Evolutionary conservation across 1,140 invertebrate genomes (phyloP).

Genomic region (Drosophila sp.): DNA sequence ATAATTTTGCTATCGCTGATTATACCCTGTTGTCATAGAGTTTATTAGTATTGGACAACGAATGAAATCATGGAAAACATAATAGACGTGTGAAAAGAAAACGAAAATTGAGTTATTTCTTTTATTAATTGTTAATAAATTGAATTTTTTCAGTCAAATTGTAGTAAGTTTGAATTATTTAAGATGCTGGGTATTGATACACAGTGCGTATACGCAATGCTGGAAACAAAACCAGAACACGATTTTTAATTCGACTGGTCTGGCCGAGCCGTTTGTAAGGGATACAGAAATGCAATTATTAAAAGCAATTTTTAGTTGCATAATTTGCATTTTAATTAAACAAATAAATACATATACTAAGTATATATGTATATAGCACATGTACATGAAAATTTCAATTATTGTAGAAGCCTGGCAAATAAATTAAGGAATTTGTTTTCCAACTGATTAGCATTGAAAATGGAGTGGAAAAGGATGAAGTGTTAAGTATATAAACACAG

Average conservation of each 20-base stretch:
- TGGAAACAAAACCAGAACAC: background rate
- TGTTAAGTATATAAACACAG: background rate
- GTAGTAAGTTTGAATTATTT: too few species aligned
- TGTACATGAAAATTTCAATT: background rate
- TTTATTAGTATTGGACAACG: too few species aligned
- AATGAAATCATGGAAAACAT: too few species aligned
- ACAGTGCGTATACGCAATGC: constrained; percentile 28
- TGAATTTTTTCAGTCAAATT: too few species aligned
- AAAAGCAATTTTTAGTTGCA: constrained; percentile 14
- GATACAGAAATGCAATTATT: constrained; percentile 21
- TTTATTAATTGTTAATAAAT: too few species aligned
- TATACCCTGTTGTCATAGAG: too few species aligned
- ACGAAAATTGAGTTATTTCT: too few species aligned
- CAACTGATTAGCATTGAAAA: constrained; percentile 54
- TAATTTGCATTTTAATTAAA: constrained; percentile 35
- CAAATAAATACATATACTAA: background rate
- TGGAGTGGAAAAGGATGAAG: background rate
- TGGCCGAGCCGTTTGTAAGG: too few species aligned
- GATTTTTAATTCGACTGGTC: background rate
- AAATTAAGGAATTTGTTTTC: constrained; percentile 61
- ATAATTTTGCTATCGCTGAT: constrained; percentile 16
- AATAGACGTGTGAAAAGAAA: too few species aligned
- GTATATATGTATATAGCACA: background rate
- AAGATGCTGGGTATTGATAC: background rate
- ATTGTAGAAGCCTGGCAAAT: constrained; percentile 24